Evolutionary conservation across 2,888 invertebrate species (phyloP), one percentile per base, ranked within the genome.

Genomic region (Anarsia innoxiella): DNA sequence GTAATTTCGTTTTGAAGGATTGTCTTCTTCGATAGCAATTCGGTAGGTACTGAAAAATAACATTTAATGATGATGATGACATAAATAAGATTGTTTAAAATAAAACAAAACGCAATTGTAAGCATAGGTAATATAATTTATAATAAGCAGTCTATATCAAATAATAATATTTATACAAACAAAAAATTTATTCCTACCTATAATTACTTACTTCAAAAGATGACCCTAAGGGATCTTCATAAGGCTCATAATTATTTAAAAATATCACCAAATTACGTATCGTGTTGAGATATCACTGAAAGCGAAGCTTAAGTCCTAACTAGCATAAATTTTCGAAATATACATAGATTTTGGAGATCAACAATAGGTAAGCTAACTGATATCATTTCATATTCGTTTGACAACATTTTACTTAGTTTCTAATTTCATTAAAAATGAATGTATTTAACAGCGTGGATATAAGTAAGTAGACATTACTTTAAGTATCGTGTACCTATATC

Each of bases 221-320:
- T 43, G 47, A 57, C 46, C 49, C 49, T 54, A 55, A 53, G 36
- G 46, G 50, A 55, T 28, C 31, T 46, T 47, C 57, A 61, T 73
- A 76, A 78, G 74, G 72, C 74, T 77, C 69, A 65, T 62, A 66
- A 62, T 58, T 50, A 65, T 56, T 65, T 60, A 47, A 71, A 76
- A 73, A 80, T 82, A 83, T 83, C 82, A 83, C 82, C 76, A 58
- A 71, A 74, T 80, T 82, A 83, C 82, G 82, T 83, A 83, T 82
- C 68, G 66, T 66, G 66, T 72, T 62, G 58, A 71, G 59, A 66
- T 79, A 77, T 77, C 76, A 76, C 76, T 65, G 54, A 58, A 68
- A 68, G 64, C 66, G 54, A 68, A 63, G 60, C 66, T 66, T 74
- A 67, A 39, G 44, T 36, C 51, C 48, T 55, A 54, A 41, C 48